These are phyloP conservation scores for Agriopis marginaria DNA, from an alignment of 2,888 invertebrate species.

Conservation along the genomic window DNA sequence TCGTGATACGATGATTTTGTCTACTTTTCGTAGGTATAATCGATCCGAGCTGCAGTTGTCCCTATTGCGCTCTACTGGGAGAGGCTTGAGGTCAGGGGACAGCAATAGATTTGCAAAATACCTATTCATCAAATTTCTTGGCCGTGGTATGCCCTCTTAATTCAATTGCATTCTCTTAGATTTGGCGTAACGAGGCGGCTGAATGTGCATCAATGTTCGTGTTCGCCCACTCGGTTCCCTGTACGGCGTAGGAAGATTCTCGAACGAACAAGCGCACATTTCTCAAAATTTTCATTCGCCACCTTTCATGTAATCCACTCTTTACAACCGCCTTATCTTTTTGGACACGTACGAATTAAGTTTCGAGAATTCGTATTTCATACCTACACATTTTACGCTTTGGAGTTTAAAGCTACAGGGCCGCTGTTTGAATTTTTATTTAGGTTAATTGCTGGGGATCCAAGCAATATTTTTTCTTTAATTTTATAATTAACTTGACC, in stretches of 20 bases:
- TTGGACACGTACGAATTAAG: constrained; percentile 56
- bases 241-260: constrained; percentile 56
- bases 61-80: too few species aligned
- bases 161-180: constrained; percentile 58
- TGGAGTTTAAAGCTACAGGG: constrained; percentile 52
- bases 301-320: constrained; percentile 62
- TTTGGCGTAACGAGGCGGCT: constrained; percentile 63
- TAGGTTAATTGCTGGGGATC: constrained; percentile 60
- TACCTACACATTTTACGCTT: constrained; percentile 32
- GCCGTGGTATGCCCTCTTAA: too few species aligned
- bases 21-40: too few species aligned
- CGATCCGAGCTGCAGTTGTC: too few species aligned
- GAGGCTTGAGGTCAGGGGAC: too few species aligned
- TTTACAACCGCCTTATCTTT: constrained; percentile 60
- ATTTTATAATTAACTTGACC: constrained; percentile 71
- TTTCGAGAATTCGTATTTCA: constrained; percentile 54
- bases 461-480: constrained; percentile 67
- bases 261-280: constrained; percentile 51
- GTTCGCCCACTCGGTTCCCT: constrained; percentile 63
- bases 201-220: constrained; percentile 70
- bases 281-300: constrained; percentile 66
- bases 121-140: too few species aligned
- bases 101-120: too few species aligned
- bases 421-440: constrained; percentile 59
- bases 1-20: too few species aligned